These are phyloP conservation scores for Lycia hirtaria DNA, from an alignment of 2,888 invertebrate species.

Conservation along the genomic window DNA sequence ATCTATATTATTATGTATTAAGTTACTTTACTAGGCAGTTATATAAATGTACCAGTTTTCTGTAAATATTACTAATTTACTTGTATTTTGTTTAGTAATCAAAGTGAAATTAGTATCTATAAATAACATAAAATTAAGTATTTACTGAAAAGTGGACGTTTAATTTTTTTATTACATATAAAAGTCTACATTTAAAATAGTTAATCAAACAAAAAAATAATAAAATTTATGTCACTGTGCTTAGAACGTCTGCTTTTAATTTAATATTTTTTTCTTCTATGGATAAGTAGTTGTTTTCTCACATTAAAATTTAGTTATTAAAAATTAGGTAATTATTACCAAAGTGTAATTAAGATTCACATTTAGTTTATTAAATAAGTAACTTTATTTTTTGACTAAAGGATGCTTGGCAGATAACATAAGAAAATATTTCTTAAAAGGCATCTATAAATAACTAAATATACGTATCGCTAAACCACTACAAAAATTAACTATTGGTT, in stretches of 20 bases:
- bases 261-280: constrained; percentile 14
- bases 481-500: too few relatives aligned
- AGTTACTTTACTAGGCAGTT: constrained; percentile 26
- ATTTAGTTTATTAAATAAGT: constrained; percentile 59
- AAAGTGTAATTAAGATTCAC: constrained; percentile 82
- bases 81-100: constrained; percentile 35
- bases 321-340: constrained; percentile 81
- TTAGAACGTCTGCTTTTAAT: constrained; percentile 35
- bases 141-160: constrained; percentile 37
- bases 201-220: constrained; percentile 22
- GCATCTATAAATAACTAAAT: too few relatives aligned
- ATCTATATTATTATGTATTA: constrained; percentile 14
- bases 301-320: constrained; percentile 65
- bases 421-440: too few relatives aligned
- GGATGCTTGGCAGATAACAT: background rate
- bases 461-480: too few relatives aligned
- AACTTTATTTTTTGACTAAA: constrained; percentile 16
- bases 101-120: constrained; percentile 47
- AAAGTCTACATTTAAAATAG: constrained; percentile 6
- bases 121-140: constrained; percentile 35
- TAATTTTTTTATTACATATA: constrained; percentile 20
- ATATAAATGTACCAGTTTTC: constrained; percentile 40
- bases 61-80: constrained; percentile 50
- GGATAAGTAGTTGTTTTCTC: constrained; percentile 52
- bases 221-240: constrained; percentile 16